Percentiles rank a stretch among this genome's conserved stretches.
These are phyloP conservation scores for Mechanitis messenoides DNA, from an alignment of 2,888 invertebrate species.

Conservation along the genomic window DNA sequence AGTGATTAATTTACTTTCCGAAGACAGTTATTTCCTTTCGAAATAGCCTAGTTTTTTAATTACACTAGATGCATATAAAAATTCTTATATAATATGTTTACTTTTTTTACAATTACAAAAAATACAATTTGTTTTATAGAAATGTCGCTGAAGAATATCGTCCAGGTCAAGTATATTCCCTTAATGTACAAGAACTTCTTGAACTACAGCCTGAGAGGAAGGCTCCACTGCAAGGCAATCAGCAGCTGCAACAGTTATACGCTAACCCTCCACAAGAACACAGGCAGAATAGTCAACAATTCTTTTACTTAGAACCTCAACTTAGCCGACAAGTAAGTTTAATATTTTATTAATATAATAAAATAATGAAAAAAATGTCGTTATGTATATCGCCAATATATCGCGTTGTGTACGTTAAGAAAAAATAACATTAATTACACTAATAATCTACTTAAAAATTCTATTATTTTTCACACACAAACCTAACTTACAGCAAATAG, in stretches of 20 bases:
- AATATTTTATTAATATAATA: too few relatives aligned
- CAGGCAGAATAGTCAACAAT: conserved; percentile 58
- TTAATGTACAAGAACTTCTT: conserved; percentile 60
- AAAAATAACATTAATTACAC: too few relatives aligned
- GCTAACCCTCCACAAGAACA: conserved; percentile 53
- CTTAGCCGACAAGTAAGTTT: conserved; percentile 50
- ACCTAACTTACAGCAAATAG: neutral
- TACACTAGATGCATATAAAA: neutral
- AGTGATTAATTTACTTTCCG: conserved; percentile 20
- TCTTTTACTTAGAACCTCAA: conserved; percentile 62
- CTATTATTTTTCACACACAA: too few relatives aligned
- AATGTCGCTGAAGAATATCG: conserved; percentile 56
- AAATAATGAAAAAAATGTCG: too few relatives aligned
- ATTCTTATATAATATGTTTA: neutral
- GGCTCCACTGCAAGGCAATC: conserved; percentile 49
- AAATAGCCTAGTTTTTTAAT: conserved; percentile 7
- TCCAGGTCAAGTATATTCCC: conserved; percentile 66
- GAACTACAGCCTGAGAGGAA: conserved; percentile 66
- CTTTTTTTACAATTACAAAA: neutral
- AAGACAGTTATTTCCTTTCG: conserved; percentile 16
- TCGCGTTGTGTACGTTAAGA: too few relatives aligned
- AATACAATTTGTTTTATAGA: conserved; percentile 32
- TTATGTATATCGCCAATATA: too few relatives aligned
- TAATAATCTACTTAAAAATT: too few relatives aligned
- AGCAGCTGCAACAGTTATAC: conserved; percentile 61